Evolutionary conservation across 2,888 invertebrate species (phyloP), one percentile per base, ranked within the genome.

Genomic region (Balanococcus diminutus): DNA sequence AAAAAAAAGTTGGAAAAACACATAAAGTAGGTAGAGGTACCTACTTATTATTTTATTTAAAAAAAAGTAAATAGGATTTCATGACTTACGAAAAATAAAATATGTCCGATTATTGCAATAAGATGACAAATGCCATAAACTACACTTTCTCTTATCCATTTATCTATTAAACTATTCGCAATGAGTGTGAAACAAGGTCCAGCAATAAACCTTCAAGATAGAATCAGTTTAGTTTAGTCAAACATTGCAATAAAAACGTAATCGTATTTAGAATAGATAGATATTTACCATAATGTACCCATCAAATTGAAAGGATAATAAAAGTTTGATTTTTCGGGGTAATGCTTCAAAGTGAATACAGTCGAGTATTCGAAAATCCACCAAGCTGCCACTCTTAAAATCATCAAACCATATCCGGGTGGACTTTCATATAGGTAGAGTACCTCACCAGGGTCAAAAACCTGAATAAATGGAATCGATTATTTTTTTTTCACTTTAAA

Each of bases 391-490:
- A 96, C 90, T 72, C 96, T 92, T 84, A 97, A 90, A 3, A 93
- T 91, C 11, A 97, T 93, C 6, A 98, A 90, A 0, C 94, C 94
- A 88, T 96, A 96, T 0, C 98, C 98, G 0, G 97, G 95, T 0
- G 96, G 95, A 67, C 96, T 96, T 90, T 98, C 97, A 89, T 97
- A 98, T 1, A 96, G 90, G 89, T 98, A 97, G 14, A 97, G 90
- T 0, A 98, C 97, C 90, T 95, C 92, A 1, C 97, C 98, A 0
- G 97, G 96, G 90, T 98, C 98, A 89, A 97, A 97, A 0, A 94
- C 93, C 95, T 96, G 90, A n/a, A n/a, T n/a, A n/a, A n/a, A n/a
- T n/a, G n/a, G n/a, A n/a, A n/a, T n/a, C n/a, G 42, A 46, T 25
- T 51, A 82, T 82, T 22, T 82, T 19, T n/a, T 39, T 79, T 36